Conservation (phyloP, 2,797 vertebrate genomes). For the Gastrophryne carolinensis region DNA sequence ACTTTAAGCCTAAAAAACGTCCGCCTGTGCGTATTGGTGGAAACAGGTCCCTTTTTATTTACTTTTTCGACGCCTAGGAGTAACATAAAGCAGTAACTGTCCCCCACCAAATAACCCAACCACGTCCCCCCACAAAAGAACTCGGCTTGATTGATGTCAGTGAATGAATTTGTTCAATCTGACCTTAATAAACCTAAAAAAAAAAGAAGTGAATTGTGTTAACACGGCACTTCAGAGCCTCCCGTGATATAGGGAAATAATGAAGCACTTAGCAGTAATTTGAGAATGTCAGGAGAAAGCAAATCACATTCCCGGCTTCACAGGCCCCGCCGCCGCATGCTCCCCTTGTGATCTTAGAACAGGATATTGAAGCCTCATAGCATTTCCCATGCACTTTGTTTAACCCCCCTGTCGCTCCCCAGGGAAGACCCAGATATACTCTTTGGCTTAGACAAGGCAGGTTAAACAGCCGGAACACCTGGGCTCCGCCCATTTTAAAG, state of each 20-base stretch:
- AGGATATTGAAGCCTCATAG: slow-evolving; percentile 33
- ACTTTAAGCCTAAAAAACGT: no score
- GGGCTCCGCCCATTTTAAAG: not conserved
- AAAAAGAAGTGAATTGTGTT: slow-evolving; percentile 10
- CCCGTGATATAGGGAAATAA: slow-evolving; percentile 32
- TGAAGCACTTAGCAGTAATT: slow-evolving; percentile 43
- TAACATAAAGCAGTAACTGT: not conserved
- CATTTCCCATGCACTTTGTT: slow-evolving; percentile 32
- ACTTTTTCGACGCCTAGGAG: not conserved
- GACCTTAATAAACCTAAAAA: not conserved
- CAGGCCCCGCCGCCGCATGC: slow-evolving; percentile 16
- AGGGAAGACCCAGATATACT: not conserved
- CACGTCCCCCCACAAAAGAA: not conserved
- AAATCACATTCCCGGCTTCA: slow-evolving; percentile 31
- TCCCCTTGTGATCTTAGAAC: slow-evolving; percentile 25
- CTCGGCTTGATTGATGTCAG: not conserved
- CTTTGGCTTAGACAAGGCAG: not conserved
- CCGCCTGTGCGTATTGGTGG: no score
- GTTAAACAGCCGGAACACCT: not conserved
- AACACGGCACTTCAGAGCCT: slow-evolving; percentile 27
- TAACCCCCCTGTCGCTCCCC: slow-evolving; percentile 24
- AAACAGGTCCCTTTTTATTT: not conserved
- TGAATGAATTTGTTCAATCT: not conserved
- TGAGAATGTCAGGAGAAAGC: slow-evolving; percentile 45
- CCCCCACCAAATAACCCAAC: not conserved